These are phyloP conservation scores for Rotaria macrura DNA, from an alignment of 2,888 invertebrate genomes.

Conservation along the genomic window DNA sequence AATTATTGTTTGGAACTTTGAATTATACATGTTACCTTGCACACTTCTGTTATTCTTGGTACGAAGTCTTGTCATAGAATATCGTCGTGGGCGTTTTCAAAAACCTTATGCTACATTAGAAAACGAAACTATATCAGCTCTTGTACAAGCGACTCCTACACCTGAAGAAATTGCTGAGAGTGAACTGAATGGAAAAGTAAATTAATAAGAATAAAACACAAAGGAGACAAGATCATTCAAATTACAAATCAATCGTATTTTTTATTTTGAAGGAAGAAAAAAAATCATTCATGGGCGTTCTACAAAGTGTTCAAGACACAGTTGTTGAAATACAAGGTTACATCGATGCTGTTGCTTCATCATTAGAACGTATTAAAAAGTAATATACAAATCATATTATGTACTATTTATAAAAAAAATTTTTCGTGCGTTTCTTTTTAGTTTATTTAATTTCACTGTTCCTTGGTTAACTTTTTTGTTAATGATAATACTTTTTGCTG, in stretches of 20 bases:
- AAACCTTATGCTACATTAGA: not conserved
- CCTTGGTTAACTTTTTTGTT: conserved; percentile 88
- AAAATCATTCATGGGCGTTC: conserved; percentile 78
- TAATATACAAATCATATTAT: conserved; percentile 51
- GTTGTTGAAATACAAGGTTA: conserved; percentile 90
- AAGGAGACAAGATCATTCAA: too few species aligned
- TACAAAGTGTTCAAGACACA: conserved; percentile 91
- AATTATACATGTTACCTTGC: conserved; percentile 85
- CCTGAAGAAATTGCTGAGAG: not conserved
- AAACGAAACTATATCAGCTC: not conserved
- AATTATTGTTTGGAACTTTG: conserved; percentile 78
- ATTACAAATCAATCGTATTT: not conserved
- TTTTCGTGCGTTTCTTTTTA: conserved; percentile 47
- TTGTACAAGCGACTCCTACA: not conserved
- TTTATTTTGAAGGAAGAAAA: conserved; percentile 51
- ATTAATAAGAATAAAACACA: not conserved
- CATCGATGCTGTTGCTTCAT: conserved; percentile 81
- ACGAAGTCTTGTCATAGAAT: conserved; percentile 53
- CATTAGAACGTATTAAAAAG: conserved; percentile 88
- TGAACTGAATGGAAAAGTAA: not conserved
- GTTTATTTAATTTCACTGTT: conserved; percentile 88
- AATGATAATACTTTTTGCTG: conserved; percentile 64
- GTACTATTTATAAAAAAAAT: not conserved
- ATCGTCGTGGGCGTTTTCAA: not conserved
- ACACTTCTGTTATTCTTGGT: conserved; percentile 69